Evolutionary conservation across 2,113 vertebrate species (phyloP), one percentile per base, ranked within the genome.

Genomic region (Sisor rabdophorus): DNA sequence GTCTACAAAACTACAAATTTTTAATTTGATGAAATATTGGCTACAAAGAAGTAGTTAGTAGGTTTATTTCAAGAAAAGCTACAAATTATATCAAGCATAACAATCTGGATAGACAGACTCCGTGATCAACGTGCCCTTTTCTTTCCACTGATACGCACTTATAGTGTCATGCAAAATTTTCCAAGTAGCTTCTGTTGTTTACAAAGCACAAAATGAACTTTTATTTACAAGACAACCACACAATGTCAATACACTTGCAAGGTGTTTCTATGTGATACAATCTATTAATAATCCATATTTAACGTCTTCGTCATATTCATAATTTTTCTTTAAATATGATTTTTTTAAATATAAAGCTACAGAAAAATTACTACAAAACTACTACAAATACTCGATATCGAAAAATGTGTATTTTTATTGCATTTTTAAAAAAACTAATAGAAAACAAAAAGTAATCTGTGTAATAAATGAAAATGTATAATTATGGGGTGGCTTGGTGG

Each of bases 51-150:
- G 58, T 75, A 79, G 85, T 82, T 61, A 83, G 87, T 86, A 64
- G 65, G 76, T 85, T 83, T 85, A 88, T 89, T 80, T 86, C 87
- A 81, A 84, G 84, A 75, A 63, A 89, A 86, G 82, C 84, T 11
- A 65, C 36, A 50, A 79, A 82, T 80, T 74, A 78, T 82, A 73
- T 78, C 72, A 24, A 80, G 84, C 81, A 68, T 75, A 84, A 73
- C 80, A 77, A 64, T 68, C 32, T 60, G 24, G 30, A 22, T n/a
- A 70, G 36, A 44, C 36, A 20, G 44, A n/a, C 44, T 2, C 11
- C 4, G 44, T 75, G 74, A 81, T 70, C 40, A 5, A 81, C 73
- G 75, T 17, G 30, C 28, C 12, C 15, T 44, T 64, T 68, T 75
- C 36, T 64, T 78, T 74, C 59, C 56, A 71, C 68, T 75, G 68